Evolutionary conservation across 1,140 invertebrate species (phyloP).

Genomic region (Bombus sylvicola): DNA sequence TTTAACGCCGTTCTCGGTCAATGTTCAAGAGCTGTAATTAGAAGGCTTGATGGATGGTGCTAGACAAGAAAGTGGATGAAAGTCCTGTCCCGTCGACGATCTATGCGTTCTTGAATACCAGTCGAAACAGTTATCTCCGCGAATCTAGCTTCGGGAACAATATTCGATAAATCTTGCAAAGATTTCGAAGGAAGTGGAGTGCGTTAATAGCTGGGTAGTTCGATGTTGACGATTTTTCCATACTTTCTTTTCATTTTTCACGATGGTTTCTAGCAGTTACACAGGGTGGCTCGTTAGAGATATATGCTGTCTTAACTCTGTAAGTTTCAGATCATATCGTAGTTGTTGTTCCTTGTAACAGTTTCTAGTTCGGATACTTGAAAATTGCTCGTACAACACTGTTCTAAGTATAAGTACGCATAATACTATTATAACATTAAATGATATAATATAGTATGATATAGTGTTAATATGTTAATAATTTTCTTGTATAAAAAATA

Average conservation of each 20-base stretch:
- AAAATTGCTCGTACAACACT: no score
- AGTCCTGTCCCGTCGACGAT: conserved; percentile 7
- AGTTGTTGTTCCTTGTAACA: no score
- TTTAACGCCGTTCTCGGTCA: conserved; percentile 16
- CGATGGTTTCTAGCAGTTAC: not conserved
- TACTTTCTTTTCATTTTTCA: not conserved
- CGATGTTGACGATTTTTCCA: not conserved
- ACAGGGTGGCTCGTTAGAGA: not conserved
- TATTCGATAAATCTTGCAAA: conserved; percentile 22
- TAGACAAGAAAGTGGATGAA: conserved; percentile 32
- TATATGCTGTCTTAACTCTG: no score
- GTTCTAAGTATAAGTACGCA: no score
- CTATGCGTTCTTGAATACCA: not conserved
- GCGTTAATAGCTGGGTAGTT: not conserved
- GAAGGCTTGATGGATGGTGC: conserved; percentile 26
- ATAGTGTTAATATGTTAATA: no score
- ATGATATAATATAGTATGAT: no score
- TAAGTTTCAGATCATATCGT: no score
- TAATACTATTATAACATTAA: no score
- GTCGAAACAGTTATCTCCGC: conserved; percentile 10
- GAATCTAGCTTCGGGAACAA: not conserved
- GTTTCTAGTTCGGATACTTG: no score
- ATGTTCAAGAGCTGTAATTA: conserved; percentile 29
- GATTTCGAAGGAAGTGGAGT: not conserved
- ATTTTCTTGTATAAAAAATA: no score